A percentile compares a stretch with the other conserved stretches of the same genome.
Conservation (phyloP, 2,888 invertebrate genomes). For the Heliconius erato region DNA sequence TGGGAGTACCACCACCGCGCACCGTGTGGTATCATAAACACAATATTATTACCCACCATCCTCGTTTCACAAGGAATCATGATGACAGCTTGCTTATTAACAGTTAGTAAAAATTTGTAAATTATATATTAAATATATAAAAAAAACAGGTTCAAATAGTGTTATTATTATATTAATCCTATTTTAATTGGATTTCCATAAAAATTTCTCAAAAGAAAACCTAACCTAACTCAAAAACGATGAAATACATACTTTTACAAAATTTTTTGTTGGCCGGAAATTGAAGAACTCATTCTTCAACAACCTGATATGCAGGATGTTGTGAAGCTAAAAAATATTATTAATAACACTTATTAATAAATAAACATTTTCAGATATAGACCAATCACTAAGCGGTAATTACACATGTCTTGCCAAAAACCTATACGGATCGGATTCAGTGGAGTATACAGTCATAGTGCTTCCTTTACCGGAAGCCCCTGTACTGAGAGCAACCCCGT, state of each 20-base stretch:
- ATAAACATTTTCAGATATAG: constrained; percentile 70
- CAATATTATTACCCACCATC: constrained; percentile 67
- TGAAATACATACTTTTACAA: too few species aligned
- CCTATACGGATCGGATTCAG: constrained; percentile 93
- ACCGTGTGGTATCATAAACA: constrained; percentile 69
- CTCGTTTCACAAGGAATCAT: constrained; percentile 63
- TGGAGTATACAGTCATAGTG: constrained; percentile 91
- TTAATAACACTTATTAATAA: too few species aligned
- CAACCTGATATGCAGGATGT: too few species aligned
- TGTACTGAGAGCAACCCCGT: constrained; percentile 85
- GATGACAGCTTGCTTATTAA: constrained; percentile 66
- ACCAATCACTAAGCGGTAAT: constrained; percentile 89
- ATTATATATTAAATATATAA: too few species aligned
- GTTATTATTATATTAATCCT: too few species aligned
- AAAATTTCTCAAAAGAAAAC: too few species aligned
- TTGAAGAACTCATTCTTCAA: too few species aligned
- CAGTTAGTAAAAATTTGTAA: constrained; percentile 54
- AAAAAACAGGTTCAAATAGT: too few species aligned
- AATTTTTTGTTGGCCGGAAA: too few species aligned
- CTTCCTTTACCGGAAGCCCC: constrained; percentile 91
- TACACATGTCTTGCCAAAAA: constrained; percentile 93
- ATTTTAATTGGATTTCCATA: too few species aligned
- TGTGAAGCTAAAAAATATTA: too few species aligned
- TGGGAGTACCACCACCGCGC: constrained; percentile 64
- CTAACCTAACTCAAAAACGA: too few species aligned